phyloP scores from a whole-genome alignment of 2,888 invertebrate species.

The Boloria selene region DNA sequence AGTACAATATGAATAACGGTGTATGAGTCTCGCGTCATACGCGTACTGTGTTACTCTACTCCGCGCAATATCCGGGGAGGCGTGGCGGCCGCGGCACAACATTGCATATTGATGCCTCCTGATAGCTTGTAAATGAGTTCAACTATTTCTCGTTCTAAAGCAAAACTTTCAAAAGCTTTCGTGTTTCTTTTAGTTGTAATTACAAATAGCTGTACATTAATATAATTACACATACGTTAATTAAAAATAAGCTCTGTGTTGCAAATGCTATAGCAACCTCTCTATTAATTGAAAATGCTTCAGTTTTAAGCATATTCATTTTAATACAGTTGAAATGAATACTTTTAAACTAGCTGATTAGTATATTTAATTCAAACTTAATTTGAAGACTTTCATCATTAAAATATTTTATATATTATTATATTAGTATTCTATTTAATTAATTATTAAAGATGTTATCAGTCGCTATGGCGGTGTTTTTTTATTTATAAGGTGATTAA shows the following conservation, averaged over 20 bases:
- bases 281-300: too few relatives aligned
- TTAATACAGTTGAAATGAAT: too few relatives aligned
- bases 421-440: constrained; percentile 23
- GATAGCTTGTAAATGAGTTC: constrained; percentile 17
- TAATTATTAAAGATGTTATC: constrained; percentile 46
- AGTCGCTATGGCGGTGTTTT: constrained; percentile 25
- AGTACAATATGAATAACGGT: background rate
- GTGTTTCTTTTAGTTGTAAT: background rate
- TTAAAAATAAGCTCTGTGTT: too few relatives aligned
- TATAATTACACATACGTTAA: too few relatives aligned
- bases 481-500: constrained; percentile 48
- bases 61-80: constrained; percentile 22
- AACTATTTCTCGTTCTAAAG: constrained; percentile 6
- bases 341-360: too few relatives aligned
- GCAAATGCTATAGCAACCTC: too few relatives aligned
- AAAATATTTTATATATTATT: too few relatives aligned
- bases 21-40: background rate
- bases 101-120: constrained; percentile 1
- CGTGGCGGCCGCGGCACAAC: constrained; percentile 2
- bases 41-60: background rate
- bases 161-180: background rate
- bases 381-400: background rate
- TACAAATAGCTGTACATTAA: too few relatives aligned
- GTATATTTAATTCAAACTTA: background rate
- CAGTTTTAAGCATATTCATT: too few relatives aligned